phyloP scores from a whole-genome alignment of 2,797 vertebrate genomes.

The Heliangelus exortis region DNA sequence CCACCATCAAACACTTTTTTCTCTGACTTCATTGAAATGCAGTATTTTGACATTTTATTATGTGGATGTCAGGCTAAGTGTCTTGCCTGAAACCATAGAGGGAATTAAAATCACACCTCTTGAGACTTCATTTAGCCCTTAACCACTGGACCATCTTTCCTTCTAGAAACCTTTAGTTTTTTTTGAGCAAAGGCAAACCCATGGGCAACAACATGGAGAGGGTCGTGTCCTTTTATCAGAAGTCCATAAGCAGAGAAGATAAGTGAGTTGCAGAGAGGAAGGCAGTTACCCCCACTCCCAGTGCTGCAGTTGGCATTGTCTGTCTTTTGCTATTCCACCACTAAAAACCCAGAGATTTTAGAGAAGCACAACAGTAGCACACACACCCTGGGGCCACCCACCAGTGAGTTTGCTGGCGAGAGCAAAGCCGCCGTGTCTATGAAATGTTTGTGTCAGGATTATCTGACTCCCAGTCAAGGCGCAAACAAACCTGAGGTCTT shows the following conservation, averaged over 20 bases:
- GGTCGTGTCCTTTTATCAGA: not conserved
- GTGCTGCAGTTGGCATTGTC: not conserved
- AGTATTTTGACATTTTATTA: constrained; percentile 37
- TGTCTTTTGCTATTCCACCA: not conserved
- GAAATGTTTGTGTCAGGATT: constrained; percentile 59
- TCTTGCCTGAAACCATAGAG: constrained; percentile 42
- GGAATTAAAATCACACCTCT: constrained; percentile 22
- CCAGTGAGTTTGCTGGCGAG: not conserved
- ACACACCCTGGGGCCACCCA: constrained; percentile 21
- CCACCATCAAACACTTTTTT: constrained; percentile 11
- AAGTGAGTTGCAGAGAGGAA: not conserved
- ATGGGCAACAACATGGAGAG: not conserved
- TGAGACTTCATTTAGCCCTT: not conserved
- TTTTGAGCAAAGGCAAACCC: not conserved
- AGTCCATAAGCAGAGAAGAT: not conserved
- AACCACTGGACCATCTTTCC: not conserved
- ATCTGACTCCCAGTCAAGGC: constrained; percentile 52
- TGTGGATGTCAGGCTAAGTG: not conserved
- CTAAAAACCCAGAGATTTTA: constrained; percentile 34
- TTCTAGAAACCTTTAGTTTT: not conserved
- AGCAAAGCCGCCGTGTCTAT: constrained; percentile 16
- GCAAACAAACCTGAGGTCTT: constrained; percentile 54
- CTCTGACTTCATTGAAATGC: constrained; percentile 15
- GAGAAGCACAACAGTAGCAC: not conserved
- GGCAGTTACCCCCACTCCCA: not conserved